These are phyloP conservation scores for Patiria pectinifera DNA, from an alignment of 53 echinoderm and acorn worm species.

Conservation along the genomic window DNA sequence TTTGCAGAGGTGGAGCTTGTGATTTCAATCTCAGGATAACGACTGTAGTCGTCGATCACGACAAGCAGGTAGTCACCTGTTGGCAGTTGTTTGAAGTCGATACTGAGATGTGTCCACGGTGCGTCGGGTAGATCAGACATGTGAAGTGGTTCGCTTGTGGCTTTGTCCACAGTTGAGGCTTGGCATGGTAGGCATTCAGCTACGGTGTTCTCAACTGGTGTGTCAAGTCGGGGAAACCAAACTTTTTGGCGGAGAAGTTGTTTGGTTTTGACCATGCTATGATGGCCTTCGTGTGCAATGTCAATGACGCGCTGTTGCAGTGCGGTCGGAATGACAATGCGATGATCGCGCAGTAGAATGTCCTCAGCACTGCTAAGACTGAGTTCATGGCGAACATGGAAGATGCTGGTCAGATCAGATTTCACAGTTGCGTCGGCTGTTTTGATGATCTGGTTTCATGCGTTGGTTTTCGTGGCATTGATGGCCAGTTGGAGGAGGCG, in stretches of 20 bases:
- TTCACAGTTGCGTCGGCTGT: no score
- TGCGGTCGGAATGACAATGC: no score
- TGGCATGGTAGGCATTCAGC: constrained; percentile 27
- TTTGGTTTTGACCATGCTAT: constrained; percentile 79
- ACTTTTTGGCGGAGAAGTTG: constrained; percentile 68
- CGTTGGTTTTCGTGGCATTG: constrained; percentile 60
- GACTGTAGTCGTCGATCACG: constrained; percentile 27
- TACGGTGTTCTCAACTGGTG: constrained; percentile 57
- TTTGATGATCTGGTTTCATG: constrained; percentile 46
- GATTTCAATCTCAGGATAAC: constrained; percentile 64
- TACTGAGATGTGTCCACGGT: background rate
- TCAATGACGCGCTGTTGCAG: background rate
- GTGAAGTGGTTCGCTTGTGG: constrained; percentile 44
- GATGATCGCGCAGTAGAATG: constrained; percentile 37
- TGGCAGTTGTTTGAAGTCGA: constrained; percentile 62
- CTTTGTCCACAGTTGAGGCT: no score
- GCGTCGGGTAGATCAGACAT: constrained; percentile 48
- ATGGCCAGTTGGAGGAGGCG: constrained; percentile 62
- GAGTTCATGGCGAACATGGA: constrained; percentile 60
- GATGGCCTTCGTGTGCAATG: constrained; percentile 82
- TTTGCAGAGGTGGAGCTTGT: constrained; percentile 65
- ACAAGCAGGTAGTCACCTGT: background rate
- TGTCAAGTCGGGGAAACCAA: constrained; percentile 80
- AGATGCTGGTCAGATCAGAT: constrained; percentile 12
- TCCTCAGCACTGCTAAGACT: constrained; percentile 46